Percentiles rank a stretch among this genome's conserved stretches.
Evolutionary conservation across 1,140 invertebrate species (phyloP).

Genomic region (Colletes latitarsis): DNA sequence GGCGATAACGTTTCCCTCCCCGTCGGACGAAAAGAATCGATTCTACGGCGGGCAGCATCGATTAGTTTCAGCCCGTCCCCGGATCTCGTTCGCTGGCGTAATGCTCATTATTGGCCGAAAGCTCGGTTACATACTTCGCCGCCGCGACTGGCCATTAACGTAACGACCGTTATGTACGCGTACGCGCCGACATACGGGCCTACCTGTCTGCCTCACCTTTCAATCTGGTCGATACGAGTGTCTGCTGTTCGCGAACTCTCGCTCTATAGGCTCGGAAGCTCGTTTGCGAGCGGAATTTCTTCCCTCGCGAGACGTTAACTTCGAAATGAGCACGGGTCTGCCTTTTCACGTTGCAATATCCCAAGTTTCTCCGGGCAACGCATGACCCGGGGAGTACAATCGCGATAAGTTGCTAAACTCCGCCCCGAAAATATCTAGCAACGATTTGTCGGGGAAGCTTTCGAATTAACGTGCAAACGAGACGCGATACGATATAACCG

Average conservation of each 20-base stretch:
- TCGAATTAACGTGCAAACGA: too few species aligned
- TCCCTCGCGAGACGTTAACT: slow-evolving; percentile 23
- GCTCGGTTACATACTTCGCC: slow-evolving; percentile 45
- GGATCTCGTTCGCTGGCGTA: slow-evolving; percentile 1
- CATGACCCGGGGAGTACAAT: too few species aligned
- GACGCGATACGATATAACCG: too few species aligned
- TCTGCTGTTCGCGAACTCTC: slow-evolving; percentile 12
- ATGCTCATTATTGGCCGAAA: slow-evolving; percentile 47
- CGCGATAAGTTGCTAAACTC: too few species aligned
- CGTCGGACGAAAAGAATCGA: neutral
- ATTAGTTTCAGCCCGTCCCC: slow-evolving; percentile 6
- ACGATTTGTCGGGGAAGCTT: too few species aligned
- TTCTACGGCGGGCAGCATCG: slow-evolving; percentile 2
- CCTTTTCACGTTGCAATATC: neutral
- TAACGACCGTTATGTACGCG: slow-evolving; percentile 58
- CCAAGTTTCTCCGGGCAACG: neutral
- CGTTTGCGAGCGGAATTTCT: slow-evolving; percentile 36
- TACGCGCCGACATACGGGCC: slow-evolving; percentile 11
- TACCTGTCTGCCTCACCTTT: slow-evolving; percentile 56
- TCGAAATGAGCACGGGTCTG: neutral
- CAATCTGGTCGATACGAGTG: slow-evolving; percentile 57
- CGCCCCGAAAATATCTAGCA: too few species aligned
- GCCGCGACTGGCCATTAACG: slow-evolving; percentile 52
- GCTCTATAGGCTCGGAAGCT: neutral
- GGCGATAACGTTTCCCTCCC: too few species aligned